phyloP scores from a whole-genome alignment of 2,797 vertebrate species.

The Lateolabrax maculatus region DNA sequence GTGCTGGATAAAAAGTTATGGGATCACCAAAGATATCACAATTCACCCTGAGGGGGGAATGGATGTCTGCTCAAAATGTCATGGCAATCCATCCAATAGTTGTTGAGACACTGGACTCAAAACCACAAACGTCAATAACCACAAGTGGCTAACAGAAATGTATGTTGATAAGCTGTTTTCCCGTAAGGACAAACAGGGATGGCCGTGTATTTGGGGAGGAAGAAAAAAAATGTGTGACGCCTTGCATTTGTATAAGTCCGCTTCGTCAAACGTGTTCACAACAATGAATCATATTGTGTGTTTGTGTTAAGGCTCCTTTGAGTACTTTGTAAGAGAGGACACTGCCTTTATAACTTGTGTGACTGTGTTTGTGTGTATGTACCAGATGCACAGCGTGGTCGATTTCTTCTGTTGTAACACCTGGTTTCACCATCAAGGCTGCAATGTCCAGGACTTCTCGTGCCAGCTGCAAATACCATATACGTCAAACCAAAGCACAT shows the following conservation, averaged over 20 bases:
- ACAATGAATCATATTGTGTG: background rate
- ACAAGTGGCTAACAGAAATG: background rate
- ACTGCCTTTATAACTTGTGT: background rate
- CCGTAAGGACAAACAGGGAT: background rate
- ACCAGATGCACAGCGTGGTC: conserved; percentile 98
- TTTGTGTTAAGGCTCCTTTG: background rate
- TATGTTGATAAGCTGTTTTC: background rate
- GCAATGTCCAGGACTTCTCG: conserved; percentile 97
- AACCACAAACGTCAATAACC: too few relatives aligned
- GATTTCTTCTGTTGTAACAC: conserved; percentile 97
- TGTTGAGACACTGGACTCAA: too few relatives aligned
- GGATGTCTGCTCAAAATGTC: background rate
- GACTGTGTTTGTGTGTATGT: background rate
- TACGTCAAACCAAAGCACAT: background rate
- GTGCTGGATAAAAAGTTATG: too few relatives aligned
- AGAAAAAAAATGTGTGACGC: background rate
- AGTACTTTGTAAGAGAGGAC: background rate
- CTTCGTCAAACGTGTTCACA: background rate
- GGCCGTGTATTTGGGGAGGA: too few relatives aligned
- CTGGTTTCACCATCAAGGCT: conserved; percentile 96
- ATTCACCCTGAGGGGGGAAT: background rate
- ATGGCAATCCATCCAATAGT: background rate
- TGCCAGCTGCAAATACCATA: conserved; percentile 88
- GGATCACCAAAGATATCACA: background rate
- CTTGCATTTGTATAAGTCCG: background rate